Percentiles rank a stretch among this genome's conserved stretches.
These are phyloP conservation scores for Microchrysa polita DNA, from an alignment of 2,888 invertebrate genomes.

Conservation along the genomic window DNA sequence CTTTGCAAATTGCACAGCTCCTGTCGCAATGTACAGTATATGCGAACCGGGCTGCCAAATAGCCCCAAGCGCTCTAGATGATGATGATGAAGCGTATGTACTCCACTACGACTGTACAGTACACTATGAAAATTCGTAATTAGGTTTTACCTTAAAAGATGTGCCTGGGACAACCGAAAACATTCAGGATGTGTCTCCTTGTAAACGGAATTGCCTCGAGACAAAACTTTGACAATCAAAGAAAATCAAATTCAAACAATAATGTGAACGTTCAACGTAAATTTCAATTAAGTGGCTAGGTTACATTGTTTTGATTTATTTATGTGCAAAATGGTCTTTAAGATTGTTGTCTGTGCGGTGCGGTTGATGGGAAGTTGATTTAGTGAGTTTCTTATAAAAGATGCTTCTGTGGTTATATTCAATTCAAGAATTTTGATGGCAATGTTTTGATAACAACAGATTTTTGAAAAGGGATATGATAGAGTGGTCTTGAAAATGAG, in stretches of 20 bases:
- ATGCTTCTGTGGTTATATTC: too few relatives aligned
- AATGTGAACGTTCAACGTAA: slow-evolving; percentile 29
- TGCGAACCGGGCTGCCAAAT: slow-evolving; percentile 20
- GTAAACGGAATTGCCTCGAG: slow-evolving; percentile 7
- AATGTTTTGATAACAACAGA: too few relatives aligned
- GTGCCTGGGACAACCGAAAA: slow-evolving; percentile 26
- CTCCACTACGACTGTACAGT: too few relatives aligned
- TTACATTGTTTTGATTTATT: slow-evolving; percentile 29
- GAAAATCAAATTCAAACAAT: slow-evolving; percentile 34
- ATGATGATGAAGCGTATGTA: slow-evolving; percentile 37
- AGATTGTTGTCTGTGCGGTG: not conserved
- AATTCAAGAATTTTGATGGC: too few relatives aligned
- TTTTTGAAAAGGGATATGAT: too few relatives aligned
- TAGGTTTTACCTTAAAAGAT: slow-evolving; percentile 40
- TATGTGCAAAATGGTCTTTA: slow-evolving; percentile 5
- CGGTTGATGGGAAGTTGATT: too few relatives aligned
- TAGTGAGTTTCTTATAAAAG: too few relatives aligned
- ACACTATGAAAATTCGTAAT: slow-evolving; percentile 33
- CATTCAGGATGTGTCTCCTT: not conserved
- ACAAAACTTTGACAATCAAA: slow-evolving; percentile 14
- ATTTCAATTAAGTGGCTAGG: slow-evolving; percentile 30
- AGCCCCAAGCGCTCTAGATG: slow-evolving; percentile 22
- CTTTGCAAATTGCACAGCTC: not conserved
- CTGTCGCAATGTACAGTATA: not conserved
- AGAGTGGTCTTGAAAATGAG: too few relatives aligned